Conservation (phyloP, 1,140 invertebrate species). For the Venustaconcha ellipsiformis region DNA sequence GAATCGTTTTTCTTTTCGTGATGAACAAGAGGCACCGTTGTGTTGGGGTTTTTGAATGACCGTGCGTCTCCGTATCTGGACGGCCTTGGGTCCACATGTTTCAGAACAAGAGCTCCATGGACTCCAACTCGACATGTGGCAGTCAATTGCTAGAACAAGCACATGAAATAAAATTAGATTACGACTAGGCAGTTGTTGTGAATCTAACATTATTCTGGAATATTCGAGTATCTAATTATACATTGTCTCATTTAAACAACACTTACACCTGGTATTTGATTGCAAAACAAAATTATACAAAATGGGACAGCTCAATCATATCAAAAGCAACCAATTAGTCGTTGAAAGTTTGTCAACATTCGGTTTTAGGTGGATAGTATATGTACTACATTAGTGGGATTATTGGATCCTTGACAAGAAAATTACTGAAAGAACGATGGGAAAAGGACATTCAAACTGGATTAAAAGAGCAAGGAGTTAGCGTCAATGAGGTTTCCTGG, state of each 20-base stretch:
- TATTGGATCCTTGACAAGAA: too few species aligned
- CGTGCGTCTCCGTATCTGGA: slow-evolving; percentile 42
- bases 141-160: slow-evolving; percentile 49
- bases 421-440: too few species aligned
- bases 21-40: slow-evolving; percentile 48
- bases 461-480: too few species aligned
- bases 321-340: neutral
- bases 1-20: slow-evolving; percentile 48
- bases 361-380: too few species aligned
- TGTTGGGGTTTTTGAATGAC: slow-evolving; percentile 42
- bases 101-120: slow-evolving; percentile 53
- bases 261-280: neutral
- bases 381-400: too few species aligned
- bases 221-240: neutral
- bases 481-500: too few species aligned
- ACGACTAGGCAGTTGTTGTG: neutral
- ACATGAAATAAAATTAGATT: slow-evolving; percentile 3
- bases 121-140: slow-evolving; percentile 49
- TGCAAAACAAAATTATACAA: neutral
- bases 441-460: too few species aligned
- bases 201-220: neutral
- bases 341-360: too few species aligned
- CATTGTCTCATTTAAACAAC: neutral
- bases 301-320: slow-evolving; percentile 2
- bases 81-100: slow-evolving; percentile 50